Conservation (phyloP, 2,797 vertebrate genomes). For the Amblyraja radiata region DNA sequence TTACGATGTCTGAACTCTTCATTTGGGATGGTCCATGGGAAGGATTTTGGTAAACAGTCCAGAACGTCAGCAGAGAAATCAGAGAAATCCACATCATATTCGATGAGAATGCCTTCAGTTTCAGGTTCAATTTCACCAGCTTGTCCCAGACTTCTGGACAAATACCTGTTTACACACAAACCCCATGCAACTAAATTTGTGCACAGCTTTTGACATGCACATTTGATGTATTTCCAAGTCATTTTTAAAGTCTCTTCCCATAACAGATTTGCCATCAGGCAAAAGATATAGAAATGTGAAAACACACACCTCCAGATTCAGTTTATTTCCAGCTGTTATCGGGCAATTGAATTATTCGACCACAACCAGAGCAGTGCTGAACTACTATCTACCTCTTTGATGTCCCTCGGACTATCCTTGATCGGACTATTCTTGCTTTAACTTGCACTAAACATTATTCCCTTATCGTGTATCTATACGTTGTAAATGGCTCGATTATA, state of each 20-base stretch:
- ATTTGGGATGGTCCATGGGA: constrained; percentile 79
- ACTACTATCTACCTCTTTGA: no score
- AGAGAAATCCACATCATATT: constrained; percentile 85
- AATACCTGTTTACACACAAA: constrained; percentile 54
- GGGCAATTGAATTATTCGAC: no score
- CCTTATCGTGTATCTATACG: no score
- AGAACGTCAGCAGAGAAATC: constrained; percentile 81
- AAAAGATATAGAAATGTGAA: no score
- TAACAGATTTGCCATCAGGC: not conserved
- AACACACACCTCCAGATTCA: no score
- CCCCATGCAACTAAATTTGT: not conserved
- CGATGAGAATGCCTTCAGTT: constrained; percentile 85
- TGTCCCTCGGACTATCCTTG: no score
- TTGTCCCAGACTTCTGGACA: constrained; percentile 84
- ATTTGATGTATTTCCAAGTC: not conserved
- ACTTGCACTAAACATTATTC: no score
- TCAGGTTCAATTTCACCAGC: constrained; percentile 94
- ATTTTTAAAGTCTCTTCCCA: not conserved
- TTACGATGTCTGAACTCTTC: constrained; percentile 71
- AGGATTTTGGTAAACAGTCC: constrained; percentile 72
- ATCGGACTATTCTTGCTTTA: no score
- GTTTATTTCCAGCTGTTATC: no score
- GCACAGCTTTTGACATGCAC: not conserved
- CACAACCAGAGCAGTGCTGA: no score
- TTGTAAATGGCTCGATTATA: no score